Conservation (phyloP, 2,113 vertebrate species). For the Peucedramus taeniatus region DNA sequence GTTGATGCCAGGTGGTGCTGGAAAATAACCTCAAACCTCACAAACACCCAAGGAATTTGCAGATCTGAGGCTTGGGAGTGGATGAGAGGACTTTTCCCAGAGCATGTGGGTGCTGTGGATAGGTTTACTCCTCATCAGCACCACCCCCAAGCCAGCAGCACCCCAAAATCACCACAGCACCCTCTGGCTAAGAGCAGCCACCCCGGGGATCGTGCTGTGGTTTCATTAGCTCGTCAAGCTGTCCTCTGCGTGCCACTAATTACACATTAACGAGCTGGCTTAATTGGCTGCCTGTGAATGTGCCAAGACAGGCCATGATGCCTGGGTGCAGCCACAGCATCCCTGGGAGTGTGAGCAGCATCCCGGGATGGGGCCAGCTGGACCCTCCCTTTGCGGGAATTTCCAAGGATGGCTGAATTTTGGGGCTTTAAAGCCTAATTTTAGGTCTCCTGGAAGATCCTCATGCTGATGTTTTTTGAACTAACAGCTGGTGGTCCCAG, state of each 20-base stretch:
- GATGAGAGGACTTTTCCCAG: fast-evolving
- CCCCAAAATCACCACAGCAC: background rate
- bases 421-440: background rate
- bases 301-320: background rate
- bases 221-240: background rate
- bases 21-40: background rate
- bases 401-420: background rate
- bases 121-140: background rate
- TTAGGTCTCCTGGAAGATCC: background rate
- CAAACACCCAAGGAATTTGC: background rate
- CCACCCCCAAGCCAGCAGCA: background rate
- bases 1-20: background rate
- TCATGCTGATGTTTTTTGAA: background rate
- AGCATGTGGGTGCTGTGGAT: fast-evolving
- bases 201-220: background rate
- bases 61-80: background rate
- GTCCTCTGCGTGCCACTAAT: background rate
- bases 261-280: background rate
- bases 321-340: background rate
- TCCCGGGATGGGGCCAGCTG: background rate
- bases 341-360: background rate
- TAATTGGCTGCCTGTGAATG: background rate
- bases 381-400: background rate
- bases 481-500: background rate
- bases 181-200: background rate